phyloP scores from a whole-genome alignment of 2,113 vertebrate species.

The Epinephelus lanceolatus region DNA sequence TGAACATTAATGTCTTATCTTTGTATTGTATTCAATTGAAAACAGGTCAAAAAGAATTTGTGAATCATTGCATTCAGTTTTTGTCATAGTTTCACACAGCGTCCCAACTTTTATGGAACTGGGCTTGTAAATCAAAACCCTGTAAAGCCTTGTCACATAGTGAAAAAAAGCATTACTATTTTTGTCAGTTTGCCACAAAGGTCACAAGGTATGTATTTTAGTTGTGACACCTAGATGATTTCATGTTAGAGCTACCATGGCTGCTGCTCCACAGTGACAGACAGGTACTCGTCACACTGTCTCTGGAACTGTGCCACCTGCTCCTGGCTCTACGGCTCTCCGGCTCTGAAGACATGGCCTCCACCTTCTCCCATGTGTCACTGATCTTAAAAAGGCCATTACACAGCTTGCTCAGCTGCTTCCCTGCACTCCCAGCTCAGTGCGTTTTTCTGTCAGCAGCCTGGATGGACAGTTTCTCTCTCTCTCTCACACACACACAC shows the following conservation, averaged over 20 bases:
- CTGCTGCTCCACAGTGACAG: slow-evolving; percentile 88
- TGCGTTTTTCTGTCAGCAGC: slow-evolving; percentile 87
- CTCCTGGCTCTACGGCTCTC: slow-evolving; percentile 84
- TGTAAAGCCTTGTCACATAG: too few relatives aligned
- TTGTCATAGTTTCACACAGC: too few relatives aligned
- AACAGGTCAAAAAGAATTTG: too few relatives aligned
- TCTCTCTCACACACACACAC: background rate
- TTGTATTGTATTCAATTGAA: too few relatives aligned
- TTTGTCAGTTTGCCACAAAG: slow-evolving; percentile 1
- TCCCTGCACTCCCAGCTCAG: slow-evolving; percentile 81
- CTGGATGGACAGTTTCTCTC: slow-evolving; percentile 56
- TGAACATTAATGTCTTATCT: too few relatives aligned
- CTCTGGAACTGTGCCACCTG: slow-evolving; percentile 90
- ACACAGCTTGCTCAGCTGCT: slow-evolving; percentile 86
- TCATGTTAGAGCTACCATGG: slow-evolving; percentile 1
- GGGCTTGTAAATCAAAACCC: too few relatives aligned
- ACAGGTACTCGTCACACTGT: slow-evolving; percentile 89
- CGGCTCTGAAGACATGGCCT: slow-evolving; percentile 88
- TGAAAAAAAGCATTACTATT: background rate
- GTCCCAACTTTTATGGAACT: too few relatives aligned
- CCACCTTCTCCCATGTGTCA: slow-evolving; percentile 88
- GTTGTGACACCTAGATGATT: background rate
- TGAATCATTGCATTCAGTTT: too few relatives aligned
- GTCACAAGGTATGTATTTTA: background rate
- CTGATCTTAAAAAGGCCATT: slow-evolving; percentile 90